A percentile compares a stretch with the other conserved stretches of the same genome.
Conservation (phyloP, 2,888 invertebrate genomes). For the Sycophila texana region DNA sequence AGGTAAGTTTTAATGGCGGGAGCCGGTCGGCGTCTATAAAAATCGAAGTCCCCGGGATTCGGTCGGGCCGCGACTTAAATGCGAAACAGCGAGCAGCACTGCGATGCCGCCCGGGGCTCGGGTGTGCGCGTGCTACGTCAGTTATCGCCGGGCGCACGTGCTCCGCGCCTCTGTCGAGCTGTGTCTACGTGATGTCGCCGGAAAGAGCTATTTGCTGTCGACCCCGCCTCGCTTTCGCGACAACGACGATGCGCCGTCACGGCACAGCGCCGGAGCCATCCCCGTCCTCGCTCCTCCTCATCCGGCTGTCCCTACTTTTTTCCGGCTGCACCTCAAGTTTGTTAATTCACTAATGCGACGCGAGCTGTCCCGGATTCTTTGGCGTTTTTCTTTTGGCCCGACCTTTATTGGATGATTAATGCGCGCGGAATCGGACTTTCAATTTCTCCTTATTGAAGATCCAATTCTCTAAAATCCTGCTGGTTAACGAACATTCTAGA, state of each 20-base stretch:
- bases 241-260: background rate
- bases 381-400: background rate
- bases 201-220: conserved; percentile 54
- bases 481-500: too few species aligned
- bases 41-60: background rate
- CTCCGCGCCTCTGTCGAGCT: conserved; percentile 4
- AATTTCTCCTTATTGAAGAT: background rate
- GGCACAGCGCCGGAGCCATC: background rate
- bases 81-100: background rate
- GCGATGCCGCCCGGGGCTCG: background rate
- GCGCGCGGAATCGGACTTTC: background rate
- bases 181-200: conserved; percentile 49
- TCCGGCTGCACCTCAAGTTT: too few species aligned
- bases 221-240: conserved; percentile 6
- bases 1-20: too few species aligned
- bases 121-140: conserved; percentile 7
- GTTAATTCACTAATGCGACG: too few species aligned
- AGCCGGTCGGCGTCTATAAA: background rate
- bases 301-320: too few species aligned
- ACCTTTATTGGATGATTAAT: background rate
- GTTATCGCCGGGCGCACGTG: conserved; percentile 27
- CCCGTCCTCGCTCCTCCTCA: background rate
- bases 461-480: too few species aligned
- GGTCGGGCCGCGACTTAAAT: background rate
- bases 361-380: too few species aligned